Evolutionary conservation across 2,113 vertebrate species (phyloP).

Genomic region (Willisornis vidua): DNA sequence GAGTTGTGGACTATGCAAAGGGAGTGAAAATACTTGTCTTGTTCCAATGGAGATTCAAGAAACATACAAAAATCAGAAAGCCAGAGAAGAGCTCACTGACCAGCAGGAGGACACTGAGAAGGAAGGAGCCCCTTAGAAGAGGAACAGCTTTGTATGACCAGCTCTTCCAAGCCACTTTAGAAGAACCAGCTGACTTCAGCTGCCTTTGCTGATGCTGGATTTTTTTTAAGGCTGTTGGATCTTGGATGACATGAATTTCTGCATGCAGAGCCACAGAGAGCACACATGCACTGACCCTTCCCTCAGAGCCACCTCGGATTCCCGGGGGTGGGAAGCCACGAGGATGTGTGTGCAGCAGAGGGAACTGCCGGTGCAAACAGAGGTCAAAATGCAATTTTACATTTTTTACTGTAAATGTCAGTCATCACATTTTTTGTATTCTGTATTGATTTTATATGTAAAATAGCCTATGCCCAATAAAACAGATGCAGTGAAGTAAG

Average conservation of each 20-base stretch:
- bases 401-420: slow-evolving; percentile 68
- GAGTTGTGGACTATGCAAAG: slow-evolving; percentile 16
- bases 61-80: neutral
- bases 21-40: neutral
- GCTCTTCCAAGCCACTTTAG: slow-evolving; percentile 10
- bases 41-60: slow-evolving; percentile 15
- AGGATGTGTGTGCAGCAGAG: neutral
- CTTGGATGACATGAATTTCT: neutral
- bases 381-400: slow-evolving; percentile 49
- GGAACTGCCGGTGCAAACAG: neutral
- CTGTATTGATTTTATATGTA: slow-evolving; percentile 71
- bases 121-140: slow-evolving; percentile 11
- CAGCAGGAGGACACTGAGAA: neutral
- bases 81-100: neutral
- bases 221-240: slow-evolving; percentile 40
- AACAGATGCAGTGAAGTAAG: slow-evolving; percentile 54
- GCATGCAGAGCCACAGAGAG: neutral
- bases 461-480: slow-evolving; percentile 65
- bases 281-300: neutral
- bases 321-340: neutral
- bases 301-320: neutral
- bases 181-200: slow-evolving; percentile 25
- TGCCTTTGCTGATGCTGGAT: slow-evolving; percentile 30
- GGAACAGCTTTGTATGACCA: neutral
- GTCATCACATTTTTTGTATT: slow-evolving; percentile 67